Percentiles rank a stretch among this genome's conserved stretches.
Conservation (phyloP, 2,113 vertebrate species). For the Trematocara zebra region DNA sequence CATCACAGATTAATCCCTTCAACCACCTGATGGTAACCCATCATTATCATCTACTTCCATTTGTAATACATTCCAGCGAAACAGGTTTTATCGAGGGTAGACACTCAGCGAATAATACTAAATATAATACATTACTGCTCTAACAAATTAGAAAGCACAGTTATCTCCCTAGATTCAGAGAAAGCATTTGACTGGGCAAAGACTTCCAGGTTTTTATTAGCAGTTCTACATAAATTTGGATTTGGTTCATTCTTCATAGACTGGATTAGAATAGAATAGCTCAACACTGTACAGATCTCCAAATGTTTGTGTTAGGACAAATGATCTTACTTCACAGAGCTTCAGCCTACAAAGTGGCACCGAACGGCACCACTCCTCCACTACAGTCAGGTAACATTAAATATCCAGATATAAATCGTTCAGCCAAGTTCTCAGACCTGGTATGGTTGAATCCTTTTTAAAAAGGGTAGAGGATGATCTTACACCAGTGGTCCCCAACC, state of each 20-base stretch:
- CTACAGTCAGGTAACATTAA: not conserved
- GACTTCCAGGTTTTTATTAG: not conserved
- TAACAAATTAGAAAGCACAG: not conserved
- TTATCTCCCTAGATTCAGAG: not conserved
- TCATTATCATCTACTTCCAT: not conserved
- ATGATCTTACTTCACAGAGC: not conserved
- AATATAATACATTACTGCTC: not conserved
- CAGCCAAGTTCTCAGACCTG: not conserved
- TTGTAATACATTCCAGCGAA: not conserved
- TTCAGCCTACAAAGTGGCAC: not conserved
- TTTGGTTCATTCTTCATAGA: not conserved
- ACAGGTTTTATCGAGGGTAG: not conserved
- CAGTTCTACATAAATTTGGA: not conserved
- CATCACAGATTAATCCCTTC: not conserved
- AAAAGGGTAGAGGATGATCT: not conserved
- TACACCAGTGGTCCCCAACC: not conserved
- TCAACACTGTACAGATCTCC: not conserved
- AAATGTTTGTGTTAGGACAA: not conserved
- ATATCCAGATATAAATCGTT: not conserved
- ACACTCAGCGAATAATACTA: not conserved
- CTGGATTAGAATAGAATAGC: not conserved
- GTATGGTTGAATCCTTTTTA: not conserved
- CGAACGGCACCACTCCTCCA: not conserved
- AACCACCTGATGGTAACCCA: not conserved
- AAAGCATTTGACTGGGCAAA: not conserved